Base-by-base conservation (phyloP, 2,797 vertebrate species). In the Clarias pachynema region DNA sequence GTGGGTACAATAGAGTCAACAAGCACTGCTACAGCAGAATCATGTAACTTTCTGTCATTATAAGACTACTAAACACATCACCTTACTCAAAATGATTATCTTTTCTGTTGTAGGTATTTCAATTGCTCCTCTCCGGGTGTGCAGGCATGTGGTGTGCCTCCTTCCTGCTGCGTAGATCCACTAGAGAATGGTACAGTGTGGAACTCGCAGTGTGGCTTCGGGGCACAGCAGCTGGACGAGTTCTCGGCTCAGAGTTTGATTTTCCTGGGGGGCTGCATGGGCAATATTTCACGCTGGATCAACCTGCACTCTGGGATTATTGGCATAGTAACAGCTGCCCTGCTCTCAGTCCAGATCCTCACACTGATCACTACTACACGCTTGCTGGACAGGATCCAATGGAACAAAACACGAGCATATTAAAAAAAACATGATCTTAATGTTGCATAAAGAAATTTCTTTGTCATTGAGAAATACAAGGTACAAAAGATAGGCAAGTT, bases 81-180 rank as follows among this genome's bases (percentile, higher is more conserved):
- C 1, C 22, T 37, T 3, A 60, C 24, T 63, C 34, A 63, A 73
- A 26, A 7, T 72, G 2, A 37, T 62, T 34, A 5, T 15, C 20
- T 26, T 66, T 56, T 77, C 12, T 20, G 1, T 74, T 72, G 0
- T 94, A 99, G 97, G 94, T 97, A 97, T 87, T 99, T 97, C 90
- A 99, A 98, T 93, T 99, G 98, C 95, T 97, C 96, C 0, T 93
- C 97, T 40, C 96, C 96, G 0, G 96, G 96, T 0, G 92, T 87
- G 59, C 94, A 95, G 93, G 96, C 97, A 0, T 99, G 97, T 2
- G 93, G 97, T 0, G 97, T 98, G 0, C 97, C 97, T 0, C 93
- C 95, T 0, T 98, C 97, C 0, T 99, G 98, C 93, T 99, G 98
- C 57, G 86, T 96, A 72, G 89, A 96, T 87, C 96, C 96, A 0